These are phyloP conservation scores for Sebastes diploproa DNA, from an alignment of 2,797 vertebrate genomes.

Conservation along the genomic window DNA sequence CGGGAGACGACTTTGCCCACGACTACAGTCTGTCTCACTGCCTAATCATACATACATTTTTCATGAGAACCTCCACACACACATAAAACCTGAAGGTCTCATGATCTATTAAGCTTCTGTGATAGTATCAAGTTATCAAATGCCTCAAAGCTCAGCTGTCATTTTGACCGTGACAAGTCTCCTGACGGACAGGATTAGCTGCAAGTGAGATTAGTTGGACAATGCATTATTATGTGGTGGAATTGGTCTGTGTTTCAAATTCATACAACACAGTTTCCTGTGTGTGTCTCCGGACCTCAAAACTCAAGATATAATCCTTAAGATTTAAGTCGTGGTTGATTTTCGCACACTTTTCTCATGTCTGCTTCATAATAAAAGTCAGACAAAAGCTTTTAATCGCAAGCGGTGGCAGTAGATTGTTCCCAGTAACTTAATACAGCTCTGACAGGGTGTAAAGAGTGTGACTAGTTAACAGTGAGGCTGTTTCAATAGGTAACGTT, in stretches of 20 bases:
- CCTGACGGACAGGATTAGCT: conserved; percentile 11
- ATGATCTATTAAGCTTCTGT: conserved; percentile 3
- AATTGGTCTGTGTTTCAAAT: not conserved
- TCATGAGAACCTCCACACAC: conserved; percentile 24
- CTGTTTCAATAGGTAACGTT: not conserved
- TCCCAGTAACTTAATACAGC: not conserved
- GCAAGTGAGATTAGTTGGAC: not conserved
- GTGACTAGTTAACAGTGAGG: not conserved
- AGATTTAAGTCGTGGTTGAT: not conserved
- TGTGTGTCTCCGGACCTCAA: not conserved
- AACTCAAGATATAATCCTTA: not conserved
- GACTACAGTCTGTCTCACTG: not conserved
- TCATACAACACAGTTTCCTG: too few species aligned
- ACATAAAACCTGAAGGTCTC: conserved; percentile 21
- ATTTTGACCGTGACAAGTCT: conserved; percentile 14
- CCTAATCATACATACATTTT: conserved; percentile 38
- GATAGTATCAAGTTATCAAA: conserved; percentile 1
- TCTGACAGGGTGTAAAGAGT: not conserved
- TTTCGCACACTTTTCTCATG: not conserved
- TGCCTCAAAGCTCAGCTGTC: conserved; percentile 21
- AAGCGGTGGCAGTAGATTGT: not conserved
- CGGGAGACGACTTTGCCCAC: not conserved
- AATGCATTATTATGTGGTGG: not conserved
- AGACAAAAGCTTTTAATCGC: too few species aligned
- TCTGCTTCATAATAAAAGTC: not conserved